Conservation (phyloP, 2,113 vertebrate genomes). For the Lophochroa leadbeateri region DNA sequence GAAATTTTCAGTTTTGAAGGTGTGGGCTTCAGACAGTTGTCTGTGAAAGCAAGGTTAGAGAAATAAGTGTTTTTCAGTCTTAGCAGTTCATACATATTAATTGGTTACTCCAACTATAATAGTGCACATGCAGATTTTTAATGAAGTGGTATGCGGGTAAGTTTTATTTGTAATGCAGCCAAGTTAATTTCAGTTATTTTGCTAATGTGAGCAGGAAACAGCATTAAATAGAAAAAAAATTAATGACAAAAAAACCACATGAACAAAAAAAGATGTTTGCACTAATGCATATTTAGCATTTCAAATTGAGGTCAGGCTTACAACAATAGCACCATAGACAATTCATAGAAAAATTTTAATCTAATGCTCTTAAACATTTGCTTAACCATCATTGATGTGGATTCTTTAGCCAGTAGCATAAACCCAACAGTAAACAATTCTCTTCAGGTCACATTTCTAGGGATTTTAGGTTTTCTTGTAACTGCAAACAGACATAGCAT, state of each 20-base stretch:
- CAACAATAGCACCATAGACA: neutral
- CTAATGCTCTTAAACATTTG: neutral
- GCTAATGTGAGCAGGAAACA: neutral
- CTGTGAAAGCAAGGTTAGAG: conserved; percentile 11
- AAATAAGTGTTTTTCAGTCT: neutral
- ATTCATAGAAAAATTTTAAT: neutral
- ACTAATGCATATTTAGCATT: neutral
- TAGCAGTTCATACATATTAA: conserved; percentile 25
- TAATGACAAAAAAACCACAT: neutral
- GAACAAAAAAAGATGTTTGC: neutral
- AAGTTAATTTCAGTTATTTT: conserved; percentile 1
- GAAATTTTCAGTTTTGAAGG: neutral
- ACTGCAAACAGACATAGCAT: neutral
- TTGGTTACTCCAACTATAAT: neutral
- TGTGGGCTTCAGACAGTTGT: neutral
- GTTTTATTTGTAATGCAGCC: conserved; percentile 10
- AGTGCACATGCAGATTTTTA: neutral
- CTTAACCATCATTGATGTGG: neutral
- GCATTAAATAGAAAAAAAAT: neutral
- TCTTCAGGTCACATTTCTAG: neutral
- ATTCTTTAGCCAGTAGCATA: neutral
- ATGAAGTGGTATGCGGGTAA: neutral
- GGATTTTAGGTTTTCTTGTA: neutral
- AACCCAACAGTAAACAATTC: neutral
- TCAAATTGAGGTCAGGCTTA: neutral